phyloP scores from a whole-genome alignment of 2,797 vertebrate genomes.

The Alauda arvensis region DNA sequence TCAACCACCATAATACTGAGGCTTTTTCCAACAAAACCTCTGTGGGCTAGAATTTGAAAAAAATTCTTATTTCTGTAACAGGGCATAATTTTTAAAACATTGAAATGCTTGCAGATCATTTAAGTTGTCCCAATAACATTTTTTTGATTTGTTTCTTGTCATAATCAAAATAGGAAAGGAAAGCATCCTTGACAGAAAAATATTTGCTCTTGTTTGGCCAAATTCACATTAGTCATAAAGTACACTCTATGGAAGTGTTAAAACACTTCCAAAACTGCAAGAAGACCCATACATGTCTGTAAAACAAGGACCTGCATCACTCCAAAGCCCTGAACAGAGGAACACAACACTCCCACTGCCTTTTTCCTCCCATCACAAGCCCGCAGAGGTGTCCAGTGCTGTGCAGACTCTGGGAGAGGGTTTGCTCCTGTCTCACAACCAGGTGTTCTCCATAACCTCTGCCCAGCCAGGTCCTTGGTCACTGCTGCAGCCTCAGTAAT shows the following conservation, averaged over 20 bases:
- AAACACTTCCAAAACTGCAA: background rate
- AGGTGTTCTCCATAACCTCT: background rate
- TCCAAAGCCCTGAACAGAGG: background rate
- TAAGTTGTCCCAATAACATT: no score
- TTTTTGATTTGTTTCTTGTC: no score
- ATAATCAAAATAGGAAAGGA: no score
- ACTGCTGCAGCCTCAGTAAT: background rate
- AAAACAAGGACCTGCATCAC: background rate
- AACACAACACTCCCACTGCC: accelerated
- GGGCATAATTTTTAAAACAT: no score
- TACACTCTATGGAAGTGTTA: background rate
- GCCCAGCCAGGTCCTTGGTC: background rate
- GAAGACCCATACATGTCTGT: accelerated
- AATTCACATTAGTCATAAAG: background rate
- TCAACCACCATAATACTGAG: no score
- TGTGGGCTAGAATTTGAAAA: no score
- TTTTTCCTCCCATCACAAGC: background rate
- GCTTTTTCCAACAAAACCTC: no score
- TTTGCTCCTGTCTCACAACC: background rate
- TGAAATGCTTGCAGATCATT: no score
- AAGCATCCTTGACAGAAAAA: no score
- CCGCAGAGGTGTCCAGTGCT: accelerated
- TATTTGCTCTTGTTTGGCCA: background rate
- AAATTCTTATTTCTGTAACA: no score
- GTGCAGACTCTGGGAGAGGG: background rate